phyloP scores from a whole-genome alignment of 2,888 invertebrate species.

The Cosmopolites sordidus region DNA sequence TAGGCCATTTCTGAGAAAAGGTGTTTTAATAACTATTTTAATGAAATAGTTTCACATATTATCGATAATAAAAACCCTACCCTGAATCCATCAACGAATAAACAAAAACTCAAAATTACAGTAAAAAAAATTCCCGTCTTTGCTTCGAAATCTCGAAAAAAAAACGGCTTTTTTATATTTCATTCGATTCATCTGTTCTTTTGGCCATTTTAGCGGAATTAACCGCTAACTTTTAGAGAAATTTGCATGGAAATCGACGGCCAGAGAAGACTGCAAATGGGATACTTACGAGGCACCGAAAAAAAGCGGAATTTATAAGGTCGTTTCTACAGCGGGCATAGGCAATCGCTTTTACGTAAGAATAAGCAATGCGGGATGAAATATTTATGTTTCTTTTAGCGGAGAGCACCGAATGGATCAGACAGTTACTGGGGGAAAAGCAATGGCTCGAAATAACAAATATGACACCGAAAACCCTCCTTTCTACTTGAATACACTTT shows the following conservation, averaged over 20 bases:
- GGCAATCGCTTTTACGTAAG: background rate
- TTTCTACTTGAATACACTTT: background rate
- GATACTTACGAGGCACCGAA: conserved; percentile 1
- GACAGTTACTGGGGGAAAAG: background rate
- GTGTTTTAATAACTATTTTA: too few species aligned
- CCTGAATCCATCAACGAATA: too few species aligned
- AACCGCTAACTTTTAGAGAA: conserved; percentile 2
- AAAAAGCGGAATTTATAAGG: conserved; percentile 1
- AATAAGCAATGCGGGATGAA: conserved; percentile 1
- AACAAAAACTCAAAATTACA: too few species aligned
- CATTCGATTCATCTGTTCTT: background rate
- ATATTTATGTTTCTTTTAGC: conserved; percentile 1
- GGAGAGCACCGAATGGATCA: background rate
- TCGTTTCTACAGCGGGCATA: background rate
- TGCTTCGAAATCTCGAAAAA: too few species aligned
- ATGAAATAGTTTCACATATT: too few species aligned
- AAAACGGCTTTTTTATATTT: too few species aligned
- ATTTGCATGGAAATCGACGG: conserved; percentile 5
- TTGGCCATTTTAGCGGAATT: background rate
- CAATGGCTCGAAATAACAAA: background rate
- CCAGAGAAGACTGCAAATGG: conserved; percentile 1
- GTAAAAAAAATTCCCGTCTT: too few species aligned
- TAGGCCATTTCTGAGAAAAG: too few species aligned
- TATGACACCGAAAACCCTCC: background rate
- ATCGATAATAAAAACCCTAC: too few species aligned